Evolutionary conservation across 1,140 invertebrate species (phyloP), one percentile per base, ranked within the genome.

Genomic region (Ephestia elutella): DNA sequence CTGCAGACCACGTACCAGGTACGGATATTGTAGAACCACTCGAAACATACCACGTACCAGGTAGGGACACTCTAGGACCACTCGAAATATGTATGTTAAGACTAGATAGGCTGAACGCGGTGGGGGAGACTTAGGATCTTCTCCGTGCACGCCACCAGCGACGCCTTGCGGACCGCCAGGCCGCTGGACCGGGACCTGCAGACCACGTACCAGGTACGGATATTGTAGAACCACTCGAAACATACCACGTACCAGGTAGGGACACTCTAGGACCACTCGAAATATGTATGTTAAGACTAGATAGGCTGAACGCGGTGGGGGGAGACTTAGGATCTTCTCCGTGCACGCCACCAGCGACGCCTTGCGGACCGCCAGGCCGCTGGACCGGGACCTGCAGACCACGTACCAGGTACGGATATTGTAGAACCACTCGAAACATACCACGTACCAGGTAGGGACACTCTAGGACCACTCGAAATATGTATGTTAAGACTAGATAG

Each of bases 1-100:
- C 93, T 91, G 63, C 96, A 97, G 78, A 96, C 96, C 83, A 91
- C 95, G n/a, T 96, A 96, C 80, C 94, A 97, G 90, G 95, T 96
- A 48, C 32, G 18, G 1, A 32, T 28, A 8, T 28, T 28, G 25
- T 28, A 28, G 25, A 8, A 28, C 8, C 35, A n/a, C n/a, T n/a
- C n/a, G n/a, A n/a, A n/a, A n/a, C n/a, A n/a, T n/a, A n/a, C n/a
- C n/a, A n/a, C n/a, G n/a, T n/a, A n/a, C n/a, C n/a, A n/a, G n/a
- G n/a, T n/a, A n/a, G n/a, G n/a, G n/a, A n/a, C n/a, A n/a, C n/a
- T n/a, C n/a, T n/a, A n/a, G n/a, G n/a, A n/a, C n/a, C n/a, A n/a
- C n/a, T n/a, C n/a, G n/a, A n/a, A n/a, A n/a, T n/a, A n/a, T n/a
- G n/a, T n/a, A n/a, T n/a, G n/a, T n/a, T n/a, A n/a, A n/a, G n/a